A percentile compares a stretch with the other conserved stretches of the same genome.
Conservation (phyloP, 2,797 vertebrate species). For the Rhodeus uyekii region DNA sequence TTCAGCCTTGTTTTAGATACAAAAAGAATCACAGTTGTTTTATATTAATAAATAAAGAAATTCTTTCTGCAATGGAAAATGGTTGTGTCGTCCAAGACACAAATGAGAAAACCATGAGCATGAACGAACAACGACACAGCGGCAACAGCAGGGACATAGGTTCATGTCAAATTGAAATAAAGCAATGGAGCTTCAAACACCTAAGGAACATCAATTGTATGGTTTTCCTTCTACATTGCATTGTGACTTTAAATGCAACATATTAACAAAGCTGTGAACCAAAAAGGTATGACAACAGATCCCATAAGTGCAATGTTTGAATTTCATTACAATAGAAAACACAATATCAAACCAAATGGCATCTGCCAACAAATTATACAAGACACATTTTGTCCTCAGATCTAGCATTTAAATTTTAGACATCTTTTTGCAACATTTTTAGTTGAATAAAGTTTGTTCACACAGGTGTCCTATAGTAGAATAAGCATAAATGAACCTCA, state of each 20-base stretch:
- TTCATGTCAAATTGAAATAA: neutral
- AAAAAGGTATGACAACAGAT: neutral
- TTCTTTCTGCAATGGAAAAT: slow-evolving; percentile 6
- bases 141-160: neutral
- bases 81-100: neutral
- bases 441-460: neutral
- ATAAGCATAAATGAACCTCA: too few relatives aligned
- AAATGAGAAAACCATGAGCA: neutral
- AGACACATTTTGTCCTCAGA: neutral
- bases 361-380: neutral
- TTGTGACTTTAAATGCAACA: neutral
- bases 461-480: neutral
- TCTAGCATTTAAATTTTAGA: neutral
- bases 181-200: neutral
- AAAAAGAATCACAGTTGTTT: slow-evolving; percentile 10
- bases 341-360: neutral
- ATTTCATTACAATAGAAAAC: neutral
- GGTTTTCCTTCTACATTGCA: neutral
- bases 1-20: neutral
- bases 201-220: neutral
- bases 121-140: neutral
- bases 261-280: neutral
- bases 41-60: neutral
- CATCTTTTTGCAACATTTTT: neutral
- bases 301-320: neutral